These are phyloP conservation scores for Carapus acus DNA, from an alignment of 2,797 vertebrate genomes.

Conservation along the genomic window DNA sequence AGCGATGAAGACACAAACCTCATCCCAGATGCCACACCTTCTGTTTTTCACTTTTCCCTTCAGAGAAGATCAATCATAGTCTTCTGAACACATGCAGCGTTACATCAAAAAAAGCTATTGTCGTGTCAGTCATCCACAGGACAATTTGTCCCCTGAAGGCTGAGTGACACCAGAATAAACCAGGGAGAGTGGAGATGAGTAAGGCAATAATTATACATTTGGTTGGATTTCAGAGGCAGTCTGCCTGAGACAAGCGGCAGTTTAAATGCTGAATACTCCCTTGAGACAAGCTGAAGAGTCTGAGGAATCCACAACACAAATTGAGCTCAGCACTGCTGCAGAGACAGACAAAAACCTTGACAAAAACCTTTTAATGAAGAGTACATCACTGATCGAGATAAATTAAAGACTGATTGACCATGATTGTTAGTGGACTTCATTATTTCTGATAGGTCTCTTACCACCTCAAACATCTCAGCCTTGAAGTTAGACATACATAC, in stretches of 20 bases:
- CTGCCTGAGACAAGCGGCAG: conserved; percentile 33
- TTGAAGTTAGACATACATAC: too few species aligned
- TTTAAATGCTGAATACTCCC: conserved; percentile 42
- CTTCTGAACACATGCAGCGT: conserved; percentile 21
- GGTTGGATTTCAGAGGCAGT: conserved; percentile 43
- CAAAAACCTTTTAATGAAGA: neutral
- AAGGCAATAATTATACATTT: conserved; percentile 51
- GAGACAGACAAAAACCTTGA: conserved; percentile 4
- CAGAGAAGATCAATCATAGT: conserved; percentile 14
- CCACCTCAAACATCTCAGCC: neutral
- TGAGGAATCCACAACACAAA: conserved; percentile 28
- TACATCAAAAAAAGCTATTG: conserved; percentile 28
- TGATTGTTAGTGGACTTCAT: too few species aligned
- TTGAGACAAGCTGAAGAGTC: conserved; percentile 25
- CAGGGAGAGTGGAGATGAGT: conserved; percentile 38
- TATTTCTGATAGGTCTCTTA: too few species aligned
- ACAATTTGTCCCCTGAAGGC: conserved; percentile 43
- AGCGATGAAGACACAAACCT: conserved; percentile 24
- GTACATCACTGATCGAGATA: neutral
- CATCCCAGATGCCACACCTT: conserved; percentile 24
- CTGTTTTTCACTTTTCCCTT: conserved; percentile 10
- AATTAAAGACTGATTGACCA: neutral
- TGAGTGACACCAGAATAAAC: conserved; percentile 39
- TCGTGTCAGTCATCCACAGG: conserved; percentile 29
- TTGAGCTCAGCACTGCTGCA: conserved; percentile 1